phyloP scores from a whole-genome alignment of 2,888 invertebrate species.

The Euphydryas editha region DNA sequence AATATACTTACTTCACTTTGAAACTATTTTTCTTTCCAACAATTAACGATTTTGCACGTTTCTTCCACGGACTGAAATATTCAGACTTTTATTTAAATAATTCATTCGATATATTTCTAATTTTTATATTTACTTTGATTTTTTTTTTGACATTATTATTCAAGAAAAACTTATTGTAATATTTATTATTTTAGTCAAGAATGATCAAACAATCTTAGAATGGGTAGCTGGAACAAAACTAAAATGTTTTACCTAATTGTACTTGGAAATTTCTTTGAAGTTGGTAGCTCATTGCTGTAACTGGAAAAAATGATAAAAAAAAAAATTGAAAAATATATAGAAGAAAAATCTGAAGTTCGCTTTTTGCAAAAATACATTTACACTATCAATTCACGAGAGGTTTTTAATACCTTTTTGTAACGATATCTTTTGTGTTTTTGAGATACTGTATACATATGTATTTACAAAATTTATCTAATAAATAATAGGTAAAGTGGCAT shows the following conservation, averaged over 20 bases:
- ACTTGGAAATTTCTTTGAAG: constrained; percentile 45
- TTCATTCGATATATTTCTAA: too few relatives aligned
- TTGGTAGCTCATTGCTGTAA: constrained; percentile 23
- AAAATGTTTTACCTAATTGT: constrained; percentile 48
- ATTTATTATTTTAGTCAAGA: background rate
- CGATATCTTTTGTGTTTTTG: too few relatives aligned
- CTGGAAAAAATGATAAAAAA: constrained; percentile 46
- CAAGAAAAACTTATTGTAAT: too few relatives aligned
- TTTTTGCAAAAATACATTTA: too few relatives aligned
- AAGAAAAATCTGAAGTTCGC: background rate
- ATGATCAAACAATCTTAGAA: background rate
- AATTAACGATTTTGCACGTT: constrained; percentile 44
- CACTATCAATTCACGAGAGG: too few relatives aligned
- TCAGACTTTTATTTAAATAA: background rate
- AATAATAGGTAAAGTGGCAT: too few relatives aligned
- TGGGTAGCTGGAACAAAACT: background rate
- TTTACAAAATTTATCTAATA: too few relatives aligned
- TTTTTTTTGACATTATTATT: too few relatives aligned
- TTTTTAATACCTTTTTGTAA: too few relatives aligned
- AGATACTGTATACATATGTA: too few relatives aligned
- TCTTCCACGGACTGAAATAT: constrained; percentile 61
- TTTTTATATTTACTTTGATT: too few relatives aligned
- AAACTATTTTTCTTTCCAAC: constrained; percentile 49
- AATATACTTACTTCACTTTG: constrained; percentile 49
- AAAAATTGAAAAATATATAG: background rate